Percentiles rank a stretch among this genome's conserved stretches.
Evolutionary conservation across 2,888 invertebrate genomes (phyloP).

Genomic region (Philonicus albiceps): DNA sequence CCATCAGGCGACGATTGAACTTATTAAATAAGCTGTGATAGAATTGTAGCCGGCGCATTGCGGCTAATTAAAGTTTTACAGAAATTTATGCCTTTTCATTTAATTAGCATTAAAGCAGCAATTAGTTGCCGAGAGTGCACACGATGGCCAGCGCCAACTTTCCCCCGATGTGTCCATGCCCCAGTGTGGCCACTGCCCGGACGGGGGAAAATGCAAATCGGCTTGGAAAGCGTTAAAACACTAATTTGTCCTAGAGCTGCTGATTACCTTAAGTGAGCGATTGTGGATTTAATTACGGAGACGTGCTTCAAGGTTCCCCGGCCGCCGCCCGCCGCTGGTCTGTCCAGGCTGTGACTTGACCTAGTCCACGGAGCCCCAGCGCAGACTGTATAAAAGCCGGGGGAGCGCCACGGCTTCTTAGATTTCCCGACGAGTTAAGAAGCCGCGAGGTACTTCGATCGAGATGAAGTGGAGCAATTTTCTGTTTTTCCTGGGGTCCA

Average conservation of each 20-base stretch:
- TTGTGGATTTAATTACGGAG: conserved; percentile 7
- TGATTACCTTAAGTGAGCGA: conserved; percentile 14
- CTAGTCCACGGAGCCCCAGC: not conserved
- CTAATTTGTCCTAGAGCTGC: conserved; percentile 11
- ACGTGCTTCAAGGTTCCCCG: not conserved
- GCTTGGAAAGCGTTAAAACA: conserved; percentile 9
- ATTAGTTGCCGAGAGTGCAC: not conserved
- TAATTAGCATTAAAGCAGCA: conserved; percentile 14
- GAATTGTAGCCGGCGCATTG: not conserved
- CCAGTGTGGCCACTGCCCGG: not conserved
- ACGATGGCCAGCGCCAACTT: not conserved
- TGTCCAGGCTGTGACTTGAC: not conserved
- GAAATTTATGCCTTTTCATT: not conserved
- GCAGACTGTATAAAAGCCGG: not conserved
- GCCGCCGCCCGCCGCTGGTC: not conserved
- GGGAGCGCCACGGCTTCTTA: not conserved
- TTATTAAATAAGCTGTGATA: not conserved
- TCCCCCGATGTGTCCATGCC: not conserved
- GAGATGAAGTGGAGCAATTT: conserved; percentile 19
- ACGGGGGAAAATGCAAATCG: not conserved
- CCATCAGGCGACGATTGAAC: not conserved
- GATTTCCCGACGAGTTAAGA: not conserved
- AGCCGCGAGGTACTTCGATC: not conserved
- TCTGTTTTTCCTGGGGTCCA: not conserved
- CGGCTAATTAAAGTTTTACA: not conserved